Percentiles rank a stretch among this genome's conserved stretches.
Evolutionary conservation across 2,797 vertebrate genomes (phyloP).

Genomic region (Balearica regulorum): DNA sequence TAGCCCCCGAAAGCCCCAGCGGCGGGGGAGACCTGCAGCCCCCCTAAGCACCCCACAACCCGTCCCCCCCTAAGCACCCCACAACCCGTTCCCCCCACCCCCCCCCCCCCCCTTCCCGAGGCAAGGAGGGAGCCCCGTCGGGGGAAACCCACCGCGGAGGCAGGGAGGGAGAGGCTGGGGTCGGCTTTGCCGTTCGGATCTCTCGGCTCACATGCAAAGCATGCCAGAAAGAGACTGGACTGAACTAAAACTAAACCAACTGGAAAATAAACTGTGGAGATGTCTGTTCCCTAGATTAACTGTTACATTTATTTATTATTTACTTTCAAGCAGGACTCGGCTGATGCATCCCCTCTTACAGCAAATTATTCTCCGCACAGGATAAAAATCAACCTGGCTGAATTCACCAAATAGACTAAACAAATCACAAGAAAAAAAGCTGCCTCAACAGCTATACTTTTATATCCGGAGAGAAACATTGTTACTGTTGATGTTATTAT

Average conservation of each 20-base stretch:
- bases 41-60: neutral
- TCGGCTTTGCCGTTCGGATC: neutral
- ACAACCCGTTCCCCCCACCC: neutral
- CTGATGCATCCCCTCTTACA: neutral
- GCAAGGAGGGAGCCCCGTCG: neutral
- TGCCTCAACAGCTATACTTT: neutral
- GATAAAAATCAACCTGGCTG: neutral
- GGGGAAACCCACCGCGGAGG: neutral
- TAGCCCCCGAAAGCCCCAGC: neutral
- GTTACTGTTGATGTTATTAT: neutral
- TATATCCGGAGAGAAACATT: neutral
- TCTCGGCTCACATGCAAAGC: neutral
- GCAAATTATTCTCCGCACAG: neutral
- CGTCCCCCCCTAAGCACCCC: neutral
- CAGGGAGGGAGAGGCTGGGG: neutral
- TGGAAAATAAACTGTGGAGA: neutral
- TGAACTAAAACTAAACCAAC: neutral
- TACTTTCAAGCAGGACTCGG: neutral
- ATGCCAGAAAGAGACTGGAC: neutral
- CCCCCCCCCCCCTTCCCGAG: neutral
- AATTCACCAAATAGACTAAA: slow-evolving; percentile 45
- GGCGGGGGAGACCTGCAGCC: fast-evolving
- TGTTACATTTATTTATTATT: slow-evolving; percentile 33
- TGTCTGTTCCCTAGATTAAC: neutral
- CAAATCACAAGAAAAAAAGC: neutral